phyloP scores from a whole-genome alignment of 2,113 vertebrate species.

The Synchiropus splendidus region DNA sequence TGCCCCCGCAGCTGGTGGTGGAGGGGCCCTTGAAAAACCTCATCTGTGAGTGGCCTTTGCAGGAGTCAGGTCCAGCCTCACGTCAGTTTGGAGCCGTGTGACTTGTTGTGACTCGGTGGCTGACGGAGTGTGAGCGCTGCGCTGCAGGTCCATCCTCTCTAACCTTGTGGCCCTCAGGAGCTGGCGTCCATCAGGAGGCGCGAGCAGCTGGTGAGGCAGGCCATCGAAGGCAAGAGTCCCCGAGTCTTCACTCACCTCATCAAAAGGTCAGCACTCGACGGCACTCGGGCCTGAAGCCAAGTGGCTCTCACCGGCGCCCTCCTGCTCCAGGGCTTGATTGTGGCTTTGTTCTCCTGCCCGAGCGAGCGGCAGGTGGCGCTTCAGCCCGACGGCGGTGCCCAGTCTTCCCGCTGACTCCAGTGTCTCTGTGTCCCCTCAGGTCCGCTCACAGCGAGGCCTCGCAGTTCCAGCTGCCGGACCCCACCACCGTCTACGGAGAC shows the following conservation, averaged over 20 bases:
- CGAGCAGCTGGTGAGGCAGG: constrained; percentile 57
- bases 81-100: too few relatives aligned
- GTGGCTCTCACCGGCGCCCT: constrained; percentile 41
- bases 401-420: too few relatives aligned
- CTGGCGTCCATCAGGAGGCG: constrained; percentile 68
- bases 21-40: too few relatives aligned
- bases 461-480: constrained; percentile 20
- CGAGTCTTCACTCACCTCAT: constrained; percentile 63
- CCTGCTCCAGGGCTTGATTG: constrained; percentile 32
- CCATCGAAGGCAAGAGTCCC: constrained; percentile 65
- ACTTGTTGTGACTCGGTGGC: too few relatives aligned
- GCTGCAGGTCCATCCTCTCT: not conserved
- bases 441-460: constrained; percentile 18
- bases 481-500: constrained; percentile 15
- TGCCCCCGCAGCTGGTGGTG: too few relatives aligned
- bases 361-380: constrained; percentile 30
- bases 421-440: constrained; percentile 51
- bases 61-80: too few relatives aligned
- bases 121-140: too few relatives aligned
- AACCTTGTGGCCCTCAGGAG: constrained; percentile 60
- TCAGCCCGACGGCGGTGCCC: too few relatives aligned
- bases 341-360: constrained; percentile 36
- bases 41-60: too few relatives aligned
- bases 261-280: constrained; percentile 69
- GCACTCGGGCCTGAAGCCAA: constrained; percentile 14